phyloP scores from a whole-genome alignment of 2,888 invertebrate genomes.

The Hydroisotoma schaefferi region DNA sequence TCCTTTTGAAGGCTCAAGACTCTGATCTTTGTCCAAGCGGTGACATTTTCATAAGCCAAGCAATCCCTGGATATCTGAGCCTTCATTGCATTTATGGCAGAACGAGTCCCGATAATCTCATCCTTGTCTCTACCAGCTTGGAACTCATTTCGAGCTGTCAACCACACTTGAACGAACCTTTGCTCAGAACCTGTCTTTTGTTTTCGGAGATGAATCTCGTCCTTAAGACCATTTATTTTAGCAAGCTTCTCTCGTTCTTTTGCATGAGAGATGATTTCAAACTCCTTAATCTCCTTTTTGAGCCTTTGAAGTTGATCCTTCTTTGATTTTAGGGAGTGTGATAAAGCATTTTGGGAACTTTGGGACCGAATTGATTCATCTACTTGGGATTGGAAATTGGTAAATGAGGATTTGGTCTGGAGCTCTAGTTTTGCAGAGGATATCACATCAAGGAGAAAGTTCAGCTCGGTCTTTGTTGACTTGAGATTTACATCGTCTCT shows the following conservation, averaged over 20 bases:
- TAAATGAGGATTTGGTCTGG: not conserved
- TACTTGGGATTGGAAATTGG: not conserved
- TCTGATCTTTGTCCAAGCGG: constrained; percentile 38
- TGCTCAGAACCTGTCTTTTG: constrained; percentile 33
- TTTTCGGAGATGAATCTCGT: constrained; percentile 34
- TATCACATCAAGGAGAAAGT: not conserved
- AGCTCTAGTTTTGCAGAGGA: not conserved
- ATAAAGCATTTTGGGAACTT: constrained; percentile 5
- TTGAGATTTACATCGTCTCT: not conserved
- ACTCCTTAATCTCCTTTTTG: constrained; percentile 18
- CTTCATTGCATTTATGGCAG: constrained; percentile 5
- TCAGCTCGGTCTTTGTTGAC: not conserved
- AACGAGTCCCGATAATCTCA: constrained; percentile 2
- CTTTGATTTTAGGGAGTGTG: constrained; percentile 5
- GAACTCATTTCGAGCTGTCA: constrained; percentile 27
- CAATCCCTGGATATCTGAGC: constrained; percentile 33
- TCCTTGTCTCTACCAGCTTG: not conserved
- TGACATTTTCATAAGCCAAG: constrained; percentile 39
- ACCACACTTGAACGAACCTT: constrained; percentile 32
- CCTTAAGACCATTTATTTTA: constrained; percentile 39
- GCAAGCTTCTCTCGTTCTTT: constrained; percentile 30
- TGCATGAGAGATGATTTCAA: constrained; percentile 28
- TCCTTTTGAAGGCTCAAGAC: constrained; percentile 54
- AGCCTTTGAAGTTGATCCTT: constrained; percentile 7
- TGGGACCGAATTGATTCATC: constrained; percentile 22